Evolutionary conservation across 2,113 vertebrate genomes (phyloP), one percentile per base, ranked within the genome.

Genomic region (Epinephelus moara): DNA sequence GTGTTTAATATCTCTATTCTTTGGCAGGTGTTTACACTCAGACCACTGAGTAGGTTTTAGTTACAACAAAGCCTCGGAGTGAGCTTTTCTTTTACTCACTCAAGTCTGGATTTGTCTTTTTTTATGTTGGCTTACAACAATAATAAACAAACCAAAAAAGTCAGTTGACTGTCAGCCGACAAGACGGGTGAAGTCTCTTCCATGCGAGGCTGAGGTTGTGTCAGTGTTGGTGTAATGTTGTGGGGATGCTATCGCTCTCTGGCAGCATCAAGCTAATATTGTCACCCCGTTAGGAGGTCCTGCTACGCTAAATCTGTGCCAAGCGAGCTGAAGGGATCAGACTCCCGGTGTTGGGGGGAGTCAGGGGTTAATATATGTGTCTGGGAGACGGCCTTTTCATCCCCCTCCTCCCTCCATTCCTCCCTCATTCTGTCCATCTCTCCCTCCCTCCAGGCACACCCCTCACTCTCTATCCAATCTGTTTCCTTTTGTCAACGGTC

Each of bases 181-280:
- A 14, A 1, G 70, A 37, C 9, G 13, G 25, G 67, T 49, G 1
- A 14, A n/a, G 57, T 33, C 56, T 18, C 42, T 30, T 81, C 57
- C 9, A 23, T n/a, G 50, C 5, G 13, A 75, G 79, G 71, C 27
- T 63, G 78, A 80, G 30, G 81, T 85, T 75, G 80, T 85, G 83
- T 84, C 79, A 70, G 72, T 14, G 42, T 84, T 47, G 67, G 6
- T 61, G 69, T 40, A 0, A 70, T 19, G 81, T 79, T 84, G 79
- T 56, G 25, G 59, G 86, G 85, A 84, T 70, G 80, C 87, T 92
- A 90, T 92, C 84, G 33, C 87, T 75, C 81, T 66, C 59, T 74
- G 89, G 87, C 92, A 91, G 91, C 89, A 91, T 94, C 91, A 85
- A 78, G 81, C 89, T 91, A 87, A 93, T 91, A 89, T 70, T 75